Evolutionary conservation across 2,113 vertebrate genomes (phyloP).

Genomic region (Aegithalos caudatus): DNA sequence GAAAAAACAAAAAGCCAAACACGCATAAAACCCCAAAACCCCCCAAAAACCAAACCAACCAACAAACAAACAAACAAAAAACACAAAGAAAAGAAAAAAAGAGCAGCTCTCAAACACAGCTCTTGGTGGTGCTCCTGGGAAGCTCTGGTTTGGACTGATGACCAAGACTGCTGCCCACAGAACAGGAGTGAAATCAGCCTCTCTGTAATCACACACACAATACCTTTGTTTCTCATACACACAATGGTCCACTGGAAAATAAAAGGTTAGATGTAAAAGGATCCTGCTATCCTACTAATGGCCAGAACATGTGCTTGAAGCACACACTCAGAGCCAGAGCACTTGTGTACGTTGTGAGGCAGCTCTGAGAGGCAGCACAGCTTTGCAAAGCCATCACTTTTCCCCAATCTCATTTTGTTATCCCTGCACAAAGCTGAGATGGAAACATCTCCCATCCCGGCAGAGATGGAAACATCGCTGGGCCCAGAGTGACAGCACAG

Average conservation of each 20-base stretch:
- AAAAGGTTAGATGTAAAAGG: neutral
- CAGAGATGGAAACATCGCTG: neutral
- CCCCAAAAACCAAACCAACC: neutral
- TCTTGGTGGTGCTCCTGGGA: neutral
- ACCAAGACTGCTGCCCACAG: neutral
- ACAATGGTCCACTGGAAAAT: neutral
- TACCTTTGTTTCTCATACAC: neutral
- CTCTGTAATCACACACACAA: neutral
- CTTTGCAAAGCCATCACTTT: neutral
- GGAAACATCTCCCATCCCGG: too few species aligned
- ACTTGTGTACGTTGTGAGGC: accelerated
- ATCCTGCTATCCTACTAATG: neutral
- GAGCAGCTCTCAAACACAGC: neutral
- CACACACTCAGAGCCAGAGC: neutral
- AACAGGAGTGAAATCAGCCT: neutral
- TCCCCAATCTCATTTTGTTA: neutral
- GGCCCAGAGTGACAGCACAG: neutral
- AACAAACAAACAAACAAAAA: neutral
- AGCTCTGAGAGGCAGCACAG: neutral
- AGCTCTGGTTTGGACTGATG: neutral
- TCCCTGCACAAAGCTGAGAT: neutral
- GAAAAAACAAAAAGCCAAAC: neutral
- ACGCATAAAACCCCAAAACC: neutral
- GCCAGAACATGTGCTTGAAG: neutral
- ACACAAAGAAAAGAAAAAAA: neutral